phyloP scores from a whole-genome alignment of 2,888 invertebrate genomes.

The Eilema caniola region DNA sequence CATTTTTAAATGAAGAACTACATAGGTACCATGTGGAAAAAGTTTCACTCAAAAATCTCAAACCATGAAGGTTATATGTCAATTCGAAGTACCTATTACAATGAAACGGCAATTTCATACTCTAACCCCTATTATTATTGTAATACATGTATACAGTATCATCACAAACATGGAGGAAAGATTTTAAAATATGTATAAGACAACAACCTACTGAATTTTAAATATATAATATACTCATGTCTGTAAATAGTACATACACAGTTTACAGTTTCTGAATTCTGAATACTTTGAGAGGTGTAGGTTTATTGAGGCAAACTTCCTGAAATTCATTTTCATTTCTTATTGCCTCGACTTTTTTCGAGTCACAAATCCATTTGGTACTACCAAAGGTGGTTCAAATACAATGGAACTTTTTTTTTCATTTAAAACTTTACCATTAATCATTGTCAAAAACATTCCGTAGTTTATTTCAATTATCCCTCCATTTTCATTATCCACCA shows the following conservation, averaged over 20 bases:
- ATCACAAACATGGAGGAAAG: no score
- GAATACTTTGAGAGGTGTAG: not conserved
- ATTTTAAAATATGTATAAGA: no score
- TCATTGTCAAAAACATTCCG: conserved; percentile 17
- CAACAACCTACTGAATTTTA: no score
- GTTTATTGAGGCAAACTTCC: not conserved
- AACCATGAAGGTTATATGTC: no score
- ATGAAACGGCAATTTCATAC: no score
- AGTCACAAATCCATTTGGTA: not conserved
- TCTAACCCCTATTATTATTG: no score
- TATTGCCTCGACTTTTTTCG: not conserved
- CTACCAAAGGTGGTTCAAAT: not conserved
- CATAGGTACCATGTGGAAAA: no score
- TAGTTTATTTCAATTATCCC: conserved; percentile 11
- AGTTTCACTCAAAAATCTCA: no score
- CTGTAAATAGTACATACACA: not conserved
- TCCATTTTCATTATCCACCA: conserved; percentile 8
- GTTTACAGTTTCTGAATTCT: not conserved
- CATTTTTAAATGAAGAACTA: no score
- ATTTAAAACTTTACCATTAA: conserved; percentile 13
- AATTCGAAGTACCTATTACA: no score
- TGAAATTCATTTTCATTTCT: not conserved
- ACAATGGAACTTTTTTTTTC: conserved; percentile 3
- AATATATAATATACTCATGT: no score
- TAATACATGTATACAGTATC: no score